phyloP scores from a whole-genome alignment of 2,888 invertebrate genomes.

The Parasteatoda lunata region DNA sequence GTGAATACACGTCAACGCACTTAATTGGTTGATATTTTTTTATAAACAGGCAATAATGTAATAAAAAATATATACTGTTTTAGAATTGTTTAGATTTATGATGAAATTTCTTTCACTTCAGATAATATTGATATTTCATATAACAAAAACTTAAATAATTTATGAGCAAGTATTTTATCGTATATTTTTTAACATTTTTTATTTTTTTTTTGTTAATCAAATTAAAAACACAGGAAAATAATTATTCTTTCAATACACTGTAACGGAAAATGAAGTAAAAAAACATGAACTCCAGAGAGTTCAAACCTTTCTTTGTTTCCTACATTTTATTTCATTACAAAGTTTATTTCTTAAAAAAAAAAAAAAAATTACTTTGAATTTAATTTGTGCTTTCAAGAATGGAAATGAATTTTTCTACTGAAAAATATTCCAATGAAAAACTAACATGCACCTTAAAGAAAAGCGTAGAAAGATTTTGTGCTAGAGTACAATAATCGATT shows the following conservation, averaged over 20 bases:
- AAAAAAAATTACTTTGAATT: not conserved
- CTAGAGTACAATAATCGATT: not conserved
- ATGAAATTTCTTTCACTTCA: too few relatives aligned
- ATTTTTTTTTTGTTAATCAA: not conserved
- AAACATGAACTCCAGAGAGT: not conserved
- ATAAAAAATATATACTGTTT: too few relatives aligned
- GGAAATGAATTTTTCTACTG: not conserved
- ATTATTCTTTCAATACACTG: not conserved
- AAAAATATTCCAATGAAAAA: not conserved
- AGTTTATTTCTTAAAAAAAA: not conserved
- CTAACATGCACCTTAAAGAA: not conserved
- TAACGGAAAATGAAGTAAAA: not conserved
- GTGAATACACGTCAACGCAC: too few relatives aligned
- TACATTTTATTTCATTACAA: not conserved
- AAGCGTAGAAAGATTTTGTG: not conserved
- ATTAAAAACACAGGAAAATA: not conserved
- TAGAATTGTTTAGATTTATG: too few relatives aligned
- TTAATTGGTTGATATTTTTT: too few relatives aligned
- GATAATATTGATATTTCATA: too few relatives aligned
- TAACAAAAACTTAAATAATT: too few relatives aligned
- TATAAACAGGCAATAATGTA: too few relatives aligned
- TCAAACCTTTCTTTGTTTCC: not conserved
- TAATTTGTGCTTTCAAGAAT: not conserved
- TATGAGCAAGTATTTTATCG: not conserved
- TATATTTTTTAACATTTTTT: too few relatives aligned